phyloP scores from a whole-genome alignment of 1,140 invertebrate genomes.

The Ectropis grisescens region DNA sequence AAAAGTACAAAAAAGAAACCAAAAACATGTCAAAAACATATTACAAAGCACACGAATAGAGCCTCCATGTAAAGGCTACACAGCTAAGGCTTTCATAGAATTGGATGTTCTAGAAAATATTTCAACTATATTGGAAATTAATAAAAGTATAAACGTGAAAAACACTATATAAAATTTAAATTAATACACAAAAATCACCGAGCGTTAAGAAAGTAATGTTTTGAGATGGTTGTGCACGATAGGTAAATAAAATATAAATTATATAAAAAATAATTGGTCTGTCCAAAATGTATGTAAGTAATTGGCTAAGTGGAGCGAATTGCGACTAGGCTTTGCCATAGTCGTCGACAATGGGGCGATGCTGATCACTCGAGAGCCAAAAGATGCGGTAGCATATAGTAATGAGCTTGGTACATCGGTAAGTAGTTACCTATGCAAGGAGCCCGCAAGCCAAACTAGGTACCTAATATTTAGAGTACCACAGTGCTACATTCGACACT shows the following conservation, averaged over 20 bases:
- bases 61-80: no score
- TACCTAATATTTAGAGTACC: constrained; percentile 40
- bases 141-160: no score
- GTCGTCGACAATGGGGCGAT: neutral
- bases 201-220: constrained; percentile 26
- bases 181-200: no score
- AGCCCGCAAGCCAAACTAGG: constrained; percentile 48
- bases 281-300: constrained; percentile 36
- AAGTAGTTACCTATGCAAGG: constrained; percentile 48
- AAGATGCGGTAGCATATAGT: constrained; percentile 12
- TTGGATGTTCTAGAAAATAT: no score
- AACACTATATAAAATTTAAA: no score
- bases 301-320: constrained; percentile 23
- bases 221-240: constrained; percentile 65
- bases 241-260: constrained; percentile 31
- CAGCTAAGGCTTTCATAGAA: no score
- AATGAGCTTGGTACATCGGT: constrained; percentile 25
- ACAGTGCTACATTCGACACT: constrained; percentile 31
- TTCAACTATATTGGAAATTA: no score
- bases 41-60: no score
- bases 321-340: neutral
- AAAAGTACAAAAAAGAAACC: constrained; percentile 16
- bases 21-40: no score
- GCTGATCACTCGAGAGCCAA: no score
- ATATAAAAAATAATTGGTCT: constrained; percentile 43